A percentile compares a stretch with the other conserved stretches of the same genome.
Conservation (phyloP, 2,113 vertebrate species). For the Pogona vitticeps region DNA sequence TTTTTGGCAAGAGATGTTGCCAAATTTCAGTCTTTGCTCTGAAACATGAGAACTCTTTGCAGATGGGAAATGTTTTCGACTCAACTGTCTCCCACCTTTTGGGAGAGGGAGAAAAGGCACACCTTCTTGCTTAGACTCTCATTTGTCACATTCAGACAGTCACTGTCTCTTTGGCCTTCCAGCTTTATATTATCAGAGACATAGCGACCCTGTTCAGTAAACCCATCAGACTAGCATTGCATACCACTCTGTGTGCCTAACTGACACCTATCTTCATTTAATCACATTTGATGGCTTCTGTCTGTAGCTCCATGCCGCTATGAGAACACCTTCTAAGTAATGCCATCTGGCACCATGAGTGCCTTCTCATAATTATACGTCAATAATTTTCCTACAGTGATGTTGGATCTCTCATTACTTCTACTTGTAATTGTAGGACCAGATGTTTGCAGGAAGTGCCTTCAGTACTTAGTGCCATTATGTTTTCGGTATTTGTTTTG, state of each 20-base stretch:
- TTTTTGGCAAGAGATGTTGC: neutral
- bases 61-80: neutral
- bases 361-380: conserved; percentile 47
- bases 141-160: neutral
- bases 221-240: neutral
- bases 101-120: neutral
- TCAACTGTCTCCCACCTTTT: neutral
- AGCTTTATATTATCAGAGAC: neutral
- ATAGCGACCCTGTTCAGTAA: neutral
- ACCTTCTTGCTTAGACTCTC: neutral
- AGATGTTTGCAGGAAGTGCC: conserved; percentile 44
- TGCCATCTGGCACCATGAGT: conserved; percentile 50
- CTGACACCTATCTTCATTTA: conserved; percentile 6
- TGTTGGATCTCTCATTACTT: conserved; percentile 52
- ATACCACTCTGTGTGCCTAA: neutral
- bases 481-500: conserved; percentile 12
- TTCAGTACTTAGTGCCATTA: conserved; percentile 19
- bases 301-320: conserved; percentile 41
- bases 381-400: conserved; percentile 53
- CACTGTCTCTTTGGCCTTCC: neutral
- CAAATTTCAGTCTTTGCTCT: neutral
- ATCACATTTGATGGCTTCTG: conserved; percentile 41
- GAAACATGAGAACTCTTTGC: neutral
- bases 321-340: conserved; percentile 46
- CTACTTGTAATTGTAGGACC: conserved; percentile 17